Conservation (phyloP, 2,888 invertebrate species). For the Mesoligia furuncula region DNA sequence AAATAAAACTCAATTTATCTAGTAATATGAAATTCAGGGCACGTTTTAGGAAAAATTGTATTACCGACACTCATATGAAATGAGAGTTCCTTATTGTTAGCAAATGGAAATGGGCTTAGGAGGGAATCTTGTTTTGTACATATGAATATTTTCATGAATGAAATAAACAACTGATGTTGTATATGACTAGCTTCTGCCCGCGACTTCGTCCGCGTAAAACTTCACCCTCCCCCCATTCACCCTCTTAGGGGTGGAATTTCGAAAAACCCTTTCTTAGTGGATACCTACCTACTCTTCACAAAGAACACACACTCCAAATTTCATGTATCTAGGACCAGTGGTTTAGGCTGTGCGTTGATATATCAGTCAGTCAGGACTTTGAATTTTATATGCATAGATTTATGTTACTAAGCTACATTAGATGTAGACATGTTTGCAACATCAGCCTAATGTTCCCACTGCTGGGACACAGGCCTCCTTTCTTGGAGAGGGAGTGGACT, state of each 20-base stretch:
- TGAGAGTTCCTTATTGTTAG: slow-evolving; percentile 55
- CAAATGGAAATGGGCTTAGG: slow-evolving; percentile 47
- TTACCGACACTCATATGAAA: slow-evolving; percentile 60
- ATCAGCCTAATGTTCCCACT: not conserved
- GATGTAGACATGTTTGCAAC: not conserved
- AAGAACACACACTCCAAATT: too few species aligned
- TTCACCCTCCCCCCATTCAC: too few species aligned
- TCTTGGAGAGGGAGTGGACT: not conserved
- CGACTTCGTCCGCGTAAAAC: too few species aligned
- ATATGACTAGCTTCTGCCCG: too few species aligned
- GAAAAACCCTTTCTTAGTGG: too few species aligned
- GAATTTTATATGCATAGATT: too few species aligned
- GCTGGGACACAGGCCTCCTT: not conserved
- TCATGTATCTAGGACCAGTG: too few species aligned
- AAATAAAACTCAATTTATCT: slow-evolving; percentile 54
- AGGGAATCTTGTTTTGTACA: slow-evolving; percentile 8
- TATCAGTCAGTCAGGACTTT: too few species aligned
- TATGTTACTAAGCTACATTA: not conserved
- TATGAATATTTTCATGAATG: slow-evolving; percentile 42
- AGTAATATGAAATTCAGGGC: slow-evolving; percentile 60
- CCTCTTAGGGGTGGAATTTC: too few species aligned
- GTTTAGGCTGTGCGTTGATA: too few species aligned
- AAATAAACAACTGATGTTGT: slow-evolving; percentile 12
- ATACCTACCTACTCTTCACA: too few species aligned
- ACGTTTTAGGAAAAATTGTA: slow-evolving; percentile 64